Base-by-base conservation (phyloP, 2,113 vertebrate species). In the Muscicapa adusta region DNA sequence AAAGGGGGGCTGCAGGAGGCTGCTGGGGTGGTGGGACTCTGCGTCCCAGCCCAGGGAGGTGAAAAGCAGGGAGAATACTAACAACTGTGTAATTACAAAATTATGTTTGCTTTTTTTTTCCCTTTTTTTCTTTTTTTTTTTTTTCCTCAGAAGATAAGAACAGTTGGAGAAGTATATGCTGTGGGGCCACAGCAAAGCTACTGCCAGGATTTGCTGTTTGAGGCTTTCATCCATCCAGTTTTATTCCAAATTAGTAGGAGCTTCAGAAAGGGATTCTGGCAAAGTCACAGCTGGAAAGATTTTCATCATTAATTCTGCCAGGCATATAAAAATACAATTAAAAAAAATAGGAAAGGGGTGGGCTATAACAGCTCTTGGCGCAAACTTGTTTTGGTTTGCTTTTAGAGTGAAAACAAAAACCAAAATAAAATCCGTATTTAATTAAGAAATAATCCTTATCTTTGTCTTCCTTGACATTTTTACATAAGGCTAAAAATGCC, bases 191-290 rank as follows among this genome's bases (percentile, higher is more conserved):
- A 85, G 84, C 65, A 93, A 60, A 95, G 74, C 80, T 53, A 45
- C 81, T 97, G 97, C 96, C 94, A 97, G 85, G 53, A 93, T 84
- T 94, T 97, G 91, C 94, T 96, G 86, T 91, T 45, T 94, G 95
- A 96, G 92, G 94, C 91, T 98, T 97, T 97, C 94, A 97, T 96
- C 91, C 88, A 95, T 92, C 91, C 85, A 91, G 77, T 94, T 95
- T 96, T 97, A 97, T 96, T 97, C 95, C 97, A 98, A 97, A 97
- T 97, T 96, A 97, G 97, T 95, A 98, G 97, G 97, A 95, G 76
- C 95, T 97, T 97, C 96, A 97, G 97, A 96, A 97, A 96, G 95
- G 74, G 91, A 78, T 95, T 97, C 96, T 95, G 95, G 96, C 94
- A 77, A 71, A 79, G 88, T 95, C 93, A 94, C 93, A 96, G 94